These are phyloP conservation scores for Zele albiditarsus DNA, from an alignment of 2,888 invertebrate genomes.

Conservation along the genomic window DNA sequence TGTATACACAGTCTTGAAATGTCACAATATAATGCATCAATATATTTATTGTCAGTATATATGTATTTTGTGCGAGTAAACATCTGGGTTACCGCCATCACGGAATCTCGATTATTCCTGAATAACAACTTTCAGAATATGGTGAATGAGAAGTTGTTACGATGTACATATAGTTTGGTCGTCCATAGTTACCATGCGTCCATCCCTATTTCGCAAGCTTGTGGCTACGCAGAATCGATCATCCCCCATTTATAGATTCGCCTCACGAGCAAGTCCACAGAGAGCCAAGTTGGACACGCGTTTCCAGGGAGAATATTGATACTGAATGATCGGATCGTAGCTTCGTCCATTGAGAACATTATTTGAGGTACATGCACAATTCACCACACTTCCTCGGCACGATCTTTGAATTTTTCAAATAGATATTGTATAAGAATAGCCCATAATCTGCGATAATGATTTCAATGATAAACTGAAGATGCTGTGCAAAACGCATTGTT, in stretches of 20 bases:
- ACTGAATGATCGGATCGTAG: conserved; percentile 27
- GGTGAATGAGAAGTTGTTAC: not conserved
- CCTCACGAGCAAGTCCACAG: conserved; percentile 36
- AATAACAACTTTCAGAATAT: not conserved
- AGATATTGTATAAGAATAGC: too few relatives aligned
- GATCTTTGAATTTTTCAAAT: not conserved
- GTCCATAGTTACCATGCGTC: not conserved
- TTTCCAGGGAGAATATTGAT: conserved; percentile 36
- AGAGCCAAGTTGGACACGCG: conserved; percentile 28
- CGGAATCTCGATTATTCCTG: not conserved
- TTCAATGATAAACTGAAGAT: too few relatives aligned
- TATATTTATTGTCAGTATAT: too few relatives aligned
- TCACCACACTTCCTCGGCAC: not conserved
- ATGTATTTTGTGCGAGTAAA: not conserved
- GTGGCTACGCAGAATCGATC: conserved; percentile 44
- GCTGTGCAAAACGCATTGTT: too few relatives aligned
- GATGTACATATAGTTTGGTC: not conserved
- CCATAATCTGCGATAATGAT: not conserved
- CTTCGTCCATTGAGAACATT: not conserved
- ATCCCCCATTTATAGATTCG: conserved; percentile 43
- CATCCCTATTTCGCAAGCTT: not conserved
- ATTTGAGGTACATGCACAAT: conserved; percentile 14
- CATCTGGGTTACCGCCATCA: not conserved
- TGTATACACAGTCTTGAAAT: conserved; percentile 35
- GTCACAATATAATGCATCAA: conserved; percentile 38